Conservation (phyloP, 2,888 invertebrate species). For the Drosophila siamana region DNA sequence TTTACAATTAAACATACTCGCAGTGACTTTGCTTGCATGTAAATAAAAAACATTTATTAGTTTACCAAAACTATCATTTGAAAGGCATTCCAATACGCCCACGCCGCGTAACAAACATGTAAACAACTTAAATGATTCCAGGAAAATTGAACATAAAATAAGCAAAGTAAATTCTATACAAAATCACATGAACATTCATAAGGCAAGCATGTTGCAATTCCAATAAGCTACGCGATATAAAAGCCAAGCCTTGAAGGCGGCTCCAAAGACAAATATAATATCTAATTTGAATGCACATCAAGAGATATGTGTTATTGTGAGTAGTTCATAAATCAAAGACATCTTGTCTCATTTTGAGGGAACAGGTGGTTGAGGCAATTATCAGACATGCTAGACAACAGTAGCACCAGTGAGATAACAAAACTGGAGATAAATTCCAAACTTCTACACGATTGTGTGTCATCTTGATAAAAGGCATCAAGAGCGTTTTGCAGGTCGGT, state of each 20-base stretch:
- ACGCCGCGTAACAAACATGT: constrained; percentile 30
- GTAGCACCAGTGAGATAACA: constrained; percentile 50
- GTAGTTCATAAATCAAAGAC: constrained; percentile 44
- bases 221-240: not conserved
- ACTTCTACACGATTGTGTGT: constrained; percentile 14
- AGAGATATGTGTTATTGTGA: not conserved
- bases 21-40: constrained; percentile 6
- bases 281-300: not conserved
- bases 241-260: not conserved
- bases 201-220: not conserved
- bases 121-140: constrained; percentile 44
- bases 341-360: constrained; percentile 5
- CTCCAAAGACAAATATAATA: not conserved
- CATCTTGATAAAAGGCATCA: constrained; percentile 41
- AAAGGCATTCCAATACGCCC: constrained; percentile 33
- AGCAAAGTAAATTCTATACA: constrained; percentile 24
- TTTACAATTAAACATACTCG: constrained; percentile 1
- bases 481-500: constrained; percentile 29
- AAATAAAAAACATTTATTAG: constrained; percentile 26
- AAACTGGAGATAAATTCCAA: constrained; percentile 46
- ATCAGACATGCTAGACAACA: constrained; percentile 41
- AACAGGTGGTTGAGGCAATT: constrained; percentile 38
- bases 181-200: not conserved
- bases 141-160: constrained; percentile 43
- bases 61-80: constrained; percentile 19